A percentile compares a stretch with the other conserved stretches of the same genome.
phyloP scores from a whole-genome alignment of 1,140 invertebrate genomes.

The Saccostrea glomerata region DNA sequence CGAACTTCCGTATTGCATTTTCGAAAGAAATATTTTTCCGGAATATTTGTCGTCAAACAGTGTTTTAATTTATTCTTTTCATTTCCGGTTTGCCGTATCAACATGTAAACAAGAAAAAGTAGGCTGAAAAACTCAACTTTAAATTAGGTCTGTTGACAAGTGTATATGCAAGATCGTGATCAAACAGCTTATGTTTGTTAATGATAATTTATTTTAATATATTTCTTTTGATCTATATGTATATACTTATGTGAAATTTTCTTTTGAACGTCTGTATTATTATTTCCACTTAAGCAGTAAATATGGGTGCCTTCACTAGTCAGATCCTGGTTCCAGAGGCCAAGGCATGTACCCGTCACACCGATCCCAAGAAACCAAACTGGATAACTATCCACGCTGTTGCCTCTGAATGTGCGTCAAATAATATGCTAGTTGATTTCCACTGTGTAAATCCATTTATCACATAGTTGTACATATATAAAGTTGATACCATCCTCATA shows the following conservation, averaged over 20 bases:
- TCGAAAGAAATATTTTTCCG: background rate
- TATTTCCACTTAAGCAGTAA: background rate
- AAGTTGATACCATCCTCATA: no score
- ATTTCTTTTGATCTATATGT: no score
- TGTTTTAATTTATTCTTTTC: background rate
- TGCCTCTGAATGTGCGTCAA: conserved; percentile 68
- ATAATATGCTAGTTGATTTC: no score
- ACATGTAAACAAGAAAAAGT: conserved; percentile 7
- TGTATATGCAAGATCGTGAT: no score
- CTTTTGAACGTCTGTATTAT: background rate
- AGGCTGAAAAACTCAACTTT: no score
- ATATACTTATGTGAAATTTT: no score
- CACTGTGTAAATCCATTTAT: no score
- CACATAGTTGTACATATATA: no score
- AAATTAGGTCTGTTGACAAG: no score
- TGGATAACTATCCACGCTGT: conserved; percentile 74
- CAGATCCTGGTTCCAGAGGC: conserved; percentile 61
- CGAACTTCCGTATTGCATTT: no score
- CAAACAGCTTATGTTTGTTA: no score
- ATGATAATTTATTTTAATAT: no score
- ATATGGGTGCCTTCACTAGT: conserved; percentile 69
- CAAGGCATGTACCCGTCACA: conserved; percentile 62
- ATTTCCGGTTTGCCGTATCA: conserved; percentile 21
- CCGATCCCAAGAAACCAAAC: conserved; percentile 68
- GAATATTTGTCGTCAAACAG: background rate